Conservation (phyloP, 2,797 vertebrate species). For the Chiloscyllium punctatum region DNA sequence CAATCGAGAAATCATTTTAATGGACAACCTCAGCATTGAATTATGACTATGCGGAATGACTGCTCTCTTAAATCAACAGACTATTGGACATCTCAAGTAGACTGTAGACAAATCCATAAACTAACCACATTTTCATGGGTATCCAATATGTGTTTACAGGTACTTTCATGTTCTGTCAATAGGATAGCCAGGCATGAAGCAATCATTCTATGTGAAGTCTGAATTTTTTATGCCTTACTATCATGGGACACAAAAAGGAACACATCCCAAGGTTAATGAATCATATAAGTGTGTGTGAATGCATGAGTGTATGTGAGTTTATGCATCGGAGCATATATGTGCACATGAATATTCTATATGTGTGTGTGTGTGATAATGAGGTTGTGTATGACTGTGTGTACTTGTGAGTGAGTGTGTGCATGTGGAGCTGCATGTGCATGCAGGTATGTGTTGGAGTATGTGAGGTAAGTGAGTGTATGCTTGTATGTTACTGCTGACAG, state of each 20-base stretch:
- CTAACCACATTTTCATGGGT: not conserved
- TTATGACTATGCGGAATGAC: not conserved
- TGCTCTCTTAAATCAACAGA: conserved; percentile 20
- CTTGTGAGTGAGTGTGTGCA: no score
- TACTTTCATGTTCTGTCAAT: conserved; percentile 7
- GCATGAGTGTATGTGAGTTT: no score
- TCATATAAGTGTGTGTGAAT: not conserved
- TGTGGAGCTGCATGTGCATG: no score
- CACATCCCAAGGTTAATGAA: not conserved
- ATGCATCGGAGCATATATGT: no score
- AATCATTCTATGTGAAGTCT: not conserved
- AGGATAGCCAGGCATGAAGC: not conserved
- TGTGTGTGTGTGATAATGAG: no score
- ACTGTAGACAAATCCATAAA: not conserved
- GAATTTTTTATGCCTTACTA: not conserved
- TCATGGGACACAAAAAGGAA: not conserved
- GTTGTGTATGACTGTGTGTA: no score
- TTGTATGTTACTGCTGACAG: not conserved
- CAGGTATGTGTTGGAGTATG: no score
- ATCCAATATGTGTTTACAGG: not conserved
- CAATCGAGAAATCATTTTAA: conserved; percentile 7
- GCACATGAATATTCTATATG: no score
- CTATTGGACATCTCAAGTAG: not conserved
- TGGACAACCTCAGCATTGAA: not conserved
- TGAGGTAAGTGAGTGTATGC: no score